phyloP scores from a whole-genome alignment of 2,888 invertebrate genomes.

The Machimus rusticus region DNA sequence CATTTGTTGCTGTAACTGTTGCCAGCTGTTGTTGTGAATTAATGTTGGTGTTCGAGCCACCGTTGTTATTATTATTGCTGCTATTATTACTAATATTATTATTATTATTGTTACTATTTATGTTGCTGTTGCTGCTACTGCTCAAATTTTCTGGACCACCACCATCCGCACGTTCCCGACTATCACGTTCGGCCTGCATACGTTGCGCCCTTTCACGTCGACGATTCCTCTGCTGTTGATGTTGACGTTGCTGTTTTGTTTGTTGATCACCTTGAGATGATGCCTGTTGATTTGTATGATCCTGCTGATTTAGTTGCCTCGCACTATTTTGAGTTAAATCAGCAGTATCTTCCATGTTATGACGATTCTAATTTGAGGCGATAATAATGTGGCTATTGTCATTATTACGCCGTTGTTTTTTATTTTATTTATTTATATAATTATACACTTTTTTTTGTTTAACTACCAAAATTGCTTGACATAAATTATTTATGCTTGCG shows the following conservation, averaged over 20 bases:
- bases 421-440: background rate
- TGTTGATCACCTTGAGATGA: background rate
- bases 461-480: background rate
- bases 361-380: background rate
- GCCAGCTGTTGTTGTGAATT: background rate
- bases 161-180: slow-evolving; percentile 64
- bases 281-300: background rate
- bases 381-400: slow-evolving; percentile 11
- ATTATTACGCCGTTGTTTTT: slow-evolving; percentile 26
- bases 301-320: background rate
- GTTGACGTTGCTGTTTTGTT: slow-evolving; percentile 58
- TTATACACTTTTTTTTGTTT: background rate
- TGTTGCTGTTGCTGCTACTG: slow-evolving; percentile 50
- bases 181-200: slow-evolving; percentile 86
- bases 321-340: background rate
- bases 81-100: slow-evolving; percentile 51
- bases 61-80: background rate
- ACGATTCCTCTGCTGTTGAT: slow-evolving; percentile 73
- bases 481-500: background rate
- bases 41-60: background rate
- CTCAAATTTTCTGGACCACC: slow-evolving; percentile 61
- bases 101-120: slow-evolving; percentile 59
- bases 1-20: background rate
- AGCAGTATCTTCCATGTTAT: slow-evolving; percentile 26
- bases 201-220: slow-evolving; percentile 91